Conservation (phyloP, 2,888 invertebrate species). For the Clistopyga incitator region DNA sequence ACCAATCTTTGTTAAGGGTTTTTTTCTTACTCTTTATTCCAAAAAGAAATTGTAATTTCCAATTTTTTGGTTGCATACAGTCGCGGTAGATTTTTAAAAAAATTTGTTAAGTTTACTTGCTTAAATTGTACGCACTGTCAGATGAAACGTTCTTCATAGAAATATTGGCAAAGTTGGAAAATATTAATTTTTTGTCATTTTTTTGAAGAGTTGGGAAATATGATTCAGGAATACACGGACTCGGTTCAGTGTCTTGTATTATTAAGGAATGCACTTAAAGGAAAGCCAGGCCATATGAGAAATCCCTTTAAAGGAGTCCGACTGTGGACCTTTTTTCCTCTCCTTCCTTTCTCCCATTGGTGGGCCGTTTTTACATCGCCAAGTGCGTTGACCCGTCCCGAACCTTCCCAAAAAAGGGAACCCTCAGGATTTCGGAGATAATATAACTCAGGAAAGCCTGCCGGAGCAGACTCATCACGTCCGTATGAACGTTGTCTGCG, state of each 20-base stretch:
- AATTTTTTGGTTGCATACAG: not conserved
- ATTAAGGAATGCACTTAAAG: not conserved
- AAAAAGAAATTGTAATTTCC: no score
- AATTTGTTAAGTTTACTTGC: not conserved
- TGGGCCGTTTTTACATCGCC: not conserved
- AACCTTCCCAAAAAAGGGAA: constrained; percentile 29
- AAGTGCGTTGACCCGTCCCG: constrained; percentile 47
- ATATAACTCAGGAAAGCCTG: constrained; percentile 10
- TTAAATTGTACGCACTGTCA: no score
- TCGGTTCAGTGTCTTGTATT: not conserved
- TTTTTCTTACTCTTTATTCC: no score
- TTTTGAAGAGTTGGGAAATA: no score
- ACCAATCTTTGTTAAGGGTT: no score
- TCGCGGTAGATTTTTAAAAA: not conserved
- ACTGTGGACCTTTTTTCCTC: not conserved
- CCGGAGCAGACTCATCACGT: constrained; percentile 14
- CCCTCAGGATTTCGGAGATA: not conserved
- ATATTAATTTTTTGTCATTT: no score
- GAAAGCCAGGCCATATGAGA: not conserved
- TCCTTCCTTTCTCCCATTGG: constrained; percentile 19
- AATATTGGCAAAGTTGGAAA: not conserved
- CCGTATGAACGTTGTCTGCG: not conserved
- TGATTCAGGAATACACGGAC: not conserved
- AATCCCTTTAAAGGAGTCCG: constrained; percentile 12
- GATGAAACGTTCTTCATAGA: no score